A percentile compares a stretch with the other conserved stretches of the same genome.
Evolutionary conservation across 2,797 vertebrate species (phyloP).

Genomic region (Pipistrellus nathusii): DNA sequence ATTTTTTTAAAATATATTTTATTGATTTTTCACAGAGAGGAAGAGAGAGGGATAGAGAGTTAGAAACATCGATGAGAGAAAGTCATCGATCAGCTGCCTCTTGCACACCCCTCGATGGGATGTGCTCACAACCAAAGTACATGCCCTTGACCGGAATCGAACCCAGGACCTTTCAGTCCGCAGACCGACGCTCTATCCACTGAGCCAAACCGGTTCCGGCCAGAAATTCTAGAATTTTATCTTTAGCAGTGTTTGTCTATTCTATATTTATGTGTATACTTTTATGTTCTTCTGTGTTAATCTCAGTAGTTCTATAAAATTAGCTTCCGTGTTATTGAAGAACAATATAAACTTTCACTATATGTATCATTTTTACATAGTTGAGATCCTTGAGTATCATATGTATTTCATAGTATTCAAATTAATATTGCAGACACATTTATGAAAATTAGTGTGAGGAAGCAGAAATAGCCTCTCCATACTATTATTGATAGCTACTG

Average conservation of each 20-base stretch:
- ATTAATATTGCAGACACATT: conserved; percentile 27
- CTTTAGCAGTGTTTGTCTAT: background rate
- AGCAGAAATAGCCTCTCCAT: conserved; percentile 60
- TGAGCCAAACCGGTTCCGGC: no score
- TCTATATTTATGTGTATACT: background rate
- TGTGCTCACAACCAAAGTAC: no score
- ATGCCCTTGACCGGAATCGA: no score
- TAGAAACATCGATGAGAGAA: no score
- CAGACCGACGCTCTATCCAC: no score
- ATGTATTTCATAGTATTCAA: background rate
- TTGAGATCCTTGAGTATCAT: conserved; percentile 21
- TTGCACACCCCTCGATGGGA: no score
- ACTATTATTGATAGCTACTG: conserved; percentile 50
- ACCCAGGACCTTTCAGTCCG: no score
- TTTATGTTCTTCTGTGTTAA: background rate
- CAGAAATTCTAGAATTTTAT: conserved; percentile 4
- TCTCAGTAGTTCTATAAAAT: conserved; percentile 8
- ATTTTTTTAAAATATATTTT: background rate
- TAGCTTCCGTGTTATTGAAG: background rate
- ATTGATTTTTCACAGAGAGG: no score
- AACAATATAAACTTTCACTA: background rate
- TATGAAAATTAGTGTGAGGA: conserved; percentile 57
- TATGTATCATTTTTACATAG: background rate
- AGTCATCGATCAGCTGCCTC: no score
- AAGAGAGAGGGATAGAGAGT: no score